Conservation (phyloP, 2,888 invertebrate species). For the Choreutis nemorana region DNA sequence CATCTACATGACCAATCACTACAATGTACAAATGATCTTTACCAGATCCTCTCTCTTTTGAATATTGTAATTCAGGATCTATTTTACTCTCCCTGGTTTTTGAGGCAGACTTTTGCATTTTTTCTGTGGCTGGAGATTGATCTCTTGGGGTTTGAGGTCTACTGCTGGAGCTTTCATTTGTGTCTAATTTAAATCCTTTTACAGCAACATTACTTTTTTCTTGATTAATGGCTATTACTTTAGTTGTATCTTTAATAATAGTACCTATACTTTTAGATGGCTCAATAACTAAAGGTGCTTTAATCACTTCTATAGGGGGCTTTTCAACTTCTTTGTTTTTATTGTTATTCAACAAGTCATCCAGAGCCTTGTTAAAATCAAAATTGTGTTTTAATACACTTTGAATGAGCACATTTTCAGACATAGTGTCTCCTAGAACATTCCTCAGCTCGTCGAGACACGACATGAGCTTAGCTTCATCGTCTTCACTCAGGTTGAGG, state of each 20-base stretch:
- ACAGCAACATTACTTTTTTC: slow-evolving; percentile 44
- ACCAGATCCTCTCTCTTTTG: slow-evolving; percentile 76
- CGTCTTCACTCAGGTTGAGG: slow-evolving; percentile 68
- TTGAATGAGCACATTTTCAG: slow-evolving; percentile 76
- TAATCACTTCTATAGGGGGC: slow-evolving; percentile 20
- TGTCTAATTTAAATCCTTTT: slow-evolving; percentile 68
- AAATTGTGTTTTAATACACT: slow-evolving; percentile 77
- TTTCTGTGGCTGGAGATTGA: slow-evolving; percentile 74
- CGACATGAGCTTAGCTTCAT: slow-evolving; percentile 79
- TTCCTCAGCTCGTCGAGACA: slow-evolving; percentile 85
- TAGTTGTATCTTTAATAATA: slow-evolving; percentile 29
- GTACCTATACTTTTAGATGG: slow-evolving; percentile 29
- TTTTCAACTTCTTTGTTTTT: slow-evolving; percentile 24
- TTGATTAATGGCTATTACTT: slow-evolving; percentile 45
- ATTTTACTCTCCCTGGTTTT: slow-evolving; percentile 63
- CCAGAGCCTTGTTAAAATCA: slow-evolving; percentile 75
- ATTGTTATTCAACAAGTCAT: slow-evolving; percentile 71
- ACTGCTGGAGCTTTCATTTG: slow-evolving; percentile 27
- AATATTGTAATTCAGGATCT: slow-evolving; percentile 70
- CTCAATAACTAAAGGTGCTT: slow-evolving; percentile 27
- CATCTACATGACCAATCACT: slow-evolving; percentile 96
- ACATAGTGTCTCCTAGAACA: slow-evolving; percentile 78
- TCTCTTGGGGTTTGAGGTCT: slow-evolving; percentile 68
- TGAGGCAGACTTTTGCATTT: slow-evolving; percentile 48
- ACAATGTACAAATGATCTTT: slow-evolving; percentile 92